Evolutionary conservation across 2,888 invertebrate species (phyloP).

Genomic region (Hypselothyrea guttata): DNA sequence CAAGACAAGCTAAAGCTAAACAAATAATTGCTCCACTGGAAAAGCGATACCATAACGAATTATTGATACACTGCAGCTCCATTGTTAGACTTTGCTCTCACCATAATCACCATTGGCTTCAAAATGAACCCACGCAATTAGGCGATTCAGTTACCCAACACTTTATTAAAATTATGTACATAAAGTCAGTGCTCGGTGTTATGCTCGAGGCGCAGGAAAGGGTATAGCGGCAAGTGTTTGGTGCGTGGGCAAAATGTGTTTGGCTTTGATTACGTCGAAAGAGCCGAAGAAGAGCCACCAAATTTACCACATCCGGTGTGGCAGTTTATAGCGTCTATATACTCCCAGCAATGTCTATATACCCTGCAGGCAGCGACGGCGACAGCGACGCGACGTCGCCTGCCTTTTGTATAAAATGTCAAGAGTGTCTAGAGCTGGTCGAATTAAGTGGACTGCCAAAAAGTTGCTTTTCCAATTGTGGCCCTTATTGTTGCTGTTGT

Average conservation of each 20-base stretch:
- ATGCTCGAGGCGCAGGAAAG: background rate
- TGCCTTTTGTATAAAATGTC: constrained; percentile 46
- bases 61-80: constrained; percentile 6
- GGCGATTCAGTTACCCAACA: constrained; percentile 7
- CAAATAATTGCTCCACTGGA: constrained; percentile 2
- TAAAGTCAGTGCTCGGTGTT: background rate
- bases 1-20: background rate
- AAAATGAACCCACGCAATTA: background rate
- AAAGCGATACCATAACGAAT: background rate
- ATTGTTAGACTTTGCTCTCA: too few species aligned
- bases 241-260: constrained; percentile 19
- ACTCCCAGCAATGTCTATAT: background rate
- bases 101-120: too few species aligned
- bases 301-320: constrained; percentile 75
- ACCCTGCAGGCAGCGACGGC: constrained; percentile 5
- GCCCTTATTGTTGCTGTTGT: constrained; percentile 8
- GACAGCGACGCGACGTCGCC: constrained; percentile 48
- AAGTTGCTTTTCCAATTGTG: constrained; percentile 41
- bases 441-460: constrained; percentile 74
- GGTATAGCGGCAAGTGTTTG: background rate
- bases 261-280: constrained; percentile 39
- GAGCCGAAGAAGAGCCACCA: constrained; percentile 46
- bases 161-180: constrained; percentile 2
- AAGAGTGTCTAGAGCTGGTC: constrained; percentile 64
- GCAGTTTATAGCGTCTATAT: constrained; percentile 44